Evolutionary conservation across 1,140 invertebrate species (phyloP), one percentile per base, ranked within the genome.

Genomic region (Drosophila pruinosa): DNA sequence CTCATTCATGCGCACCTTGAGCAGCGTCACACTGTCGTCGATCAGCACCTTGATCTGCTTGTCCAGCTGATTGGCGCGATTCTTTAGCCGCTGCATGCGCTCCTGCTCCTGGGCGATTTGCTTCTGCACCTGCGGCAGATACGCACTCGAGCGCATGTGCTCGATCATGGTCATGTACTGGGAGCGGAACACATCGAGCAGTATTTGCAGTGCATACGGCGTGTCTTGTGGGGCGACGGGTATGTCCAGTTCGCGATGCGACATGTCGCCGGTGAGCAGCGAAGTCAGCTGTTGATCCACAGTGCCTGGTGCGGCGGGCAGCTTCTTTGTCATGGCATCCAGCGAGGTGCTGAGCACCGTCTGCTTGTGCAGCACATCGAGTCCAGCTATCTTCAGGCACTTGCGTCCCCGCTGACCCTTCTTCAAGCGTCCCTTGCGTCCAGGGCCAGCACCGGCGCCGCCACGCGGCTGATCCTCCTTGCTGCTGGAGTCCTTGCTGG

Each of bases 1-100:
- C 91, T 98, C 97, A 64, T 94, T 95, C 94, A 99, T 97, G 53
- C 97, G 93, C n/a, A 95, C 94, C 90, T 98, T 97, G 5, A 99
- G 92, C 36, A 98, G 92, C 15, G 94, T 95, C n/a, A 98, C 96
- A 82, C 97, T 98, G 89, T 98, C 97, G 77, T 97, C 96, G 64
- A 98, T 97, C 24, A 99, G 92, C 39, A 96, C 94, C 83, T 95
- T 96, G 63, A 98, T 97, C 92, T 98, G 97, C 90, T 97, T 97
- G 72, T 98, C 97, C 59, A 98, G 92, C 89, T 97, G 96, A 12
- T 95, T 95, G 24, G 95, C 95, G 45, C 96, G 93, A 22, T 94
- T 95, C 82, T 95, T 95, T 41, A 98, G 89, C 70, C 95, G 95
- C 71, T 95, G 94, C 92, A 97, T 97, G 71, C 95, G 93, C 83